A percentile compares a stretch with the other conserved stretches of the same genome.
Evolutionary conservation across 1,140 invertebrate species (phyloP).

Genomic region (Stegodyphus mimosarum): DNA sequence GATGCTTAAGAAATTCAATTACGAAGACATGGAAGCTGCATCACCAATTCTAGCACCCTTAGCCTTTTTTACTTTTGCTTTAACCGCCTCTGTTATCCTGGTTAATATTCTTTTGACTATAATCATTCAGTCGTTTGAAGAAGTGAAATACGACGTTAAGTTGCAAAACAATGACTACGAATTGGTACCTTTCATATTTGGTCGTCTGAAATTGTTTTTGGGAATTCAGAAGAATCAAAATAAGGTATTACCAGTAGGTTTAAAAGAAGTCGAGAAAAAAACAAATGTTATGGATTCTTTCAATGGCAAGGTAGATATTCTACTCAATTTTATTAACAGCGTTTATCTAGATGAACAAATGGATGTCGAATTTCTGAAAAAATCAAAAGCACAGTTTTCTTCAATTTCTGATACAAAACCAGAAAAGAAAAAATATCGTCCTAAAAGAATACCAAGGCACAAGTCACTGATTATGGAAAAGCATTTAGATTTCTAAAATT

Average conservation of each 20-base stretch:
- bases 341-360: constrained; percentile 67
- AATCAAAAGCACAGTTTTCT: neutral
- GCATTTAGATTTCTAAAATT: constrained; percentile 36
- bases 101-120: constrained; percentile 73
- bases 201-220: constrained; percentile 63
- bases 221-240: constrained; percentile 43
- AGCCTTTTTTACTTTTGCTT: constrained; percentile 71
- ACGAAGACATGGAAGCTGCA: constrained; percentile 68
- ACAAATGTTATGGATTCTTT: constrained; percentile 65
- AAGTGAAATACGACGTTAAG: constrained; percentile 65
- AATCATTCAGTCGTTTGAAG: constrained; percentile 69
- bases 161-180: constrained; percentile 66
- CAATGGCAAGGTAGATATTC: constrained; percentile 67
- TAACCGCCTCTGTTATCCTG: constrained; percentile 71
- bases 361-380: constrained; percentile 61
- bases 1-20: constrained; percentile 72
- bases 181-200: constrained; percentile 65
- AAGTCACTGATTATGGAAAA: constrained; percentile 27
- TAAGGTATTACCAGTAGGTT: neutral
- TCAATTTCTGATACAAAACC: neutral
- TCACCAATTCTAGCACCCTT: constrained; percentile 69
- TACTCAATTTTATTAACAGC: constrained; percentile 68
- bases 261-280: constrained; percentile 1
- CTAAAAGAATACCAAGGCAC: constrained; percentile 41
- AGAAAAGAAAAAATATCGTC: constrained; percentile 31